Base-by-base conservation (phyloP, 2,888 invertebrate genomes). In the Nymphalis polychloros region DNA sequence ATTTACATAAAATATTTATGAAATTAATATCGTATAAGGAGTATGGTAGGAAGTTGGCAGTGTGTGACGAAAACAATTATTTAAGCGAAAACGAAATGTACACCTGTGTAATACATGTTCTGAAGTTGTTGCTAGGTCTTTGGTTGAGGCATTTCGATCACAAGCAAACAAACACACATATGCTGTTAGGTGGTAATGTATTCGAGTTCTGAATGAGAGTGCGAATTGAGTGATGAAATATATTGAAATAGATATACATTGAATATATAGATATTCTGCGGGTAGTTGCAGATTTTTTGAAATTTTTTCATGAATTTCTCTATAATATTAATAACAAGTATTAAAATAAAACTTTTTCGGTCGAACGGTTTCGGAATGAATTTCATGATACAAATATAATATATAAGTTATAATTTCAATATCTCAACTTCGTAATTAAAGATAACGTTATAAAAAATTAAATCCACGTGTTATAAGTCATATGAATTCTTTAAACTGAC, bases 91-190 rank as follows among this genome's bases (percentile, higher is more conserved):
- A 79, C 55, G 91, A 90, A 80, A 90, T 90, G 89, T 88, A 84
- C 73, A 84, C 76, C 67, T 89, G 90, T 79, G 71, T 92, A 70
- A 82, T 89, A 78, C 84, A 90, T 74, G 81, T 89, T 66, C 73
- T 93, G 71, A 91, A 91, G 78, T 81, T 92, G 77, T 79, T 93
- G 80, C 77, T 93, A 72, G 92, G 92, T 68, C 81, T 93, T 71
- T 93, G 92, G 92, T 83, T 93, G 74, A 84, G 93, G 76, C 92
- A 92, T 84, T 82, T 86, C 72, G 90, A 90, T 82, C 92, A 92
- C 77, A 23, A 90, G n/a, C n/a, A n/a, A 84, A 67, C 68, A 71
- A 64, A 71, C 72, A 64, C 70, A 71, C 52, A 41, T 73, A 49
- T 72, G 72, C 70, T 67, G 68, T 59, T 70, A 70, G 59, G 57